These are phyloP conservation scores for Parnassius glacialis DNA, from an alignment of 2,888 invertebrate species.

Conservation along the genomic window DNA sequence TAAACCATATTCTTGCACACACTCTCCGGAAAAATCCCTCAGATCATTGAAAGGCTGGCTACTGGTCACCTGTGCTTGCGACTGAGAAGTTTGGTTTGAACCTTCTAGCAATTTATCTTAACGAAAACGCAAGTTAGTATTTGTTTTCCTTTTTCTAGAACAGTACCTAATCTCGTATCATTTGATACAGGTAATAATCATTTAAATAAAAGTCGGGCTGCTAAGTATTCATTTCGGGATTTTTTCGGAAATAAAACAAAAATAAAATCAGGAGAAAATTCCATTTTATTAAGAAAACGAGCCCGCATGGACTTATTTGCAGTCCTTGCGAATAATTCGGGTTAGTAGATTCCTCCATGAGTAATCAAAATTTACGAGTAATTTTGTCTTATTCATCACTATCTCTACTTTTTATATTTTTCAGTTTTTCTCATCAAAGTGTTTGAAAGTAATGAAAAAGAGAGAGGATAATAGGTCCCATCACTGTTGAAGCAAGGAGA, in stretches of 20 bases:
- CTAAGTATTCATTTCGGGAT: not conserved
- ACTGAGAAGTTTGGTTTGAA: no score
- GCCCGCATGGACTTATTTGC: slow-evolving; percentile 37
- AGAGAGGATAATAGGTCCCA: no score
- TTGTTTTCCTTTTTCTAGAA: not conserved
- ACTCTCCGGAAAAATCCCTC: no score
- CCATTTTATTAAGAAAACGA: slow-evolving; percentile 47
- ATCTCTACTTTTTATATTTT: not conserved
- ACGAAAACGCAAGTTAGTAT: not conserved
- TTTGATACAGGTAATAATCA: slow-evolving; percentile 4
- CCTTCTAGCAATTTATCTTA: no score
- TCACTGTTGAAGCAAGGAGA: no score
- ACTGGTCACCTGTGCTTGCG: no score
- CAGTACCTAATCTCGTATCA: not conserved
- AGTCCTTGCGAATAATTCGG: slow-evolving; percentile 27
- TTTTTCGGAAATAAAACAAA: slow-evolving; percentile 3
- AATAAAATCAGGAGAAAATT: slow-evolving; percentile 2
- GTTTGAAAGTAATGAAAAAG: no score
- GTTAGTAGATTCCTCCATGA: no score
- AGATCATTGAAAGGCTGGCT: no score
- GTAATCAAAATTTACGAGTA: not conserved
- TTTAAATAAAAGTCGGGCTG: slow-evolving; percentile 3
- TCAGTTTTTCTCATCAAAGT: no score
- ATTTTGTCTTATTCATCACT: not conserved
- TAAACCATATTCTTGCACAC: no score